Base-by-base conservation (phyloP, 2,797 vertebrate species). In the Ammospiza maritima region DNA sequence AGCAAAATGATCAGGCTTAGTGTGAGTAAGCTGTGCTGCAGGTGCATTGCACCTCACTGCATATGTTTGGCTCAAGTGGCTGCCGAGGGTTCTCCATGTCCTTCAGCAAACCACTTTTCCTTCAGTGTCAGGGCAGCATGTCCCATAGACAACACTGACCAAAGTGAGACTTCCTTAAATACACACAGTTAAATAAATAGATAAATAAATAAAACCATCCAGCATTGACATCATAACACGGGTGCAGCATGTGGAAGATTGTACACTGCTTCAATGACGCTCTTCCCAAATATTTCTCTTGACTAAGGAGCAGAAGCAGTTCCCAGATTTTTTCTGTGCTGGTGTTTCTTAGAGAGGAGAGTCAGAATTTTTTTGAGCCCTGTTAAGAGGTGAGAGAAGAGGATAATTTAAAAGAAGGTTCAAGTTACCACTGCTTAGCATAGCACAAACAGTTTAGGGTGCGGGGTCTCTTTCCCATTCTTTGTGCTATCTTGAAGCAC, bases 281-380 rank as follows among this genome's bases (percentile, higher is more conserved):
- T 85, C 20, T 66, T 36, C 45, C 36, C 2, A 3, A 34, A 16
- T 6, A 34, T 47, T 89, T 61, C 32, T 38, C 40, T 76, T 74
- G 11, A 5, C 0, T 4, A 40, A 81, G 38, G 50, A 90, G 47
- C 6, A 2, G 69, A 45, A 80, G 32, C 32, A 3, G 17, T 17
- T 86, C 71, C 40, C 25, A 19, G 34, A 4, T 38, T 38, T 86
- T 38, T 87, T 77, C 72, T 40, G 22, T 71, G 34, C 20, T 1
- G 7, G 3, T 22, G 38, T 53, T 69, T 70, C 93, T 96, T 74
- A 96, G 9, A 92, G 50, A 0, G 94, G 94, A 0, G 95, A 66
- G 57, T 96, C 95, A 6, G 93, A 77, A 29, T 95, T 97, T 15
- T 47, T 3, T 5, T 96, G 69, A 86, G 97, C 95, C 50, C 97